Percentiles rank a stretch among this genome's conserved stretches.
phyloP scores from a whole-genome alignment of 1,140 invertebrate genomes.

The Bombus pascuorum region DNA sequence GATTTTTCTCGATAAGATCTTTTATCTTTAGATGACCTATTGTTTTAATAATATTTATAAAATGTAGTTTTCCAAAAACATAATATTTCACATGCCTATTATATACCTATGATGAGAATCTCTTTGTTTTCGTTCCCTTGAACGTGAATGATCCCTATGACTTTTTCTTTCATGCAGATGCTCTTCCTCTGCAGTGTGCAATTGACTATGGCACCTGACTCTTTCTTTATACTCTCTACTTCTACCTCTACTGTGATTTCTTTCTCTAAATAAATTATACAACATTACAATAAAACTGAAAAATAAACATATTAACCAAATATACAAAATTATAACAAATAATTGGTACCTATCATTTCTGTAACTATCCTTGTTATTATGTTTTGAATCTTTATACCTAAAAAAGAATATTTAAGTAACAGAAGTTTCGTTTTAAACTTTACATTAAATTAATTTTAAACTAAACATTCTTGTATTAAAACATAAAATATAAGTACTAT shows the following conservation, averaged over 20 bases:
- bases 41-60: not conserved
- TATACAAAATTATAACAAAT: not conserved
- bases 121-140: slow-evolving; percentile 24
- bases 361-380: not conserved
- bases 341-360: slow-evolving; percentile 43
- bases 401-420: not conserved
- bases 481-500: too few species aligned
- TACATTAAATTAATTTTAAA: too few species aligned
- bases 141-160: slow-evolving; percentile 36
- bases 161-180: not conserved
- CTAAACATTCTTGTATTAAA: too few species aligned
- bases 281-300: slow-evolving; percentile 13
- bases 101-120: slow-evolving; percentile 41
- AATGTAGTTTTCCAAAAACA: not conserved
- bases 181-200: not conserved
- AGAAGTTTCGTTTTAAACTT: not conserved
- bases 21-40: slow-evolving; percentile 15
- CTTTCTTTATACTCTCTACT: slow-evolving; percentile 15
- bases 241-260: slow-evolving; percentile 12
- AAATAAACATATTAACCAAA: not conserved
- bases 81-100: not conserved
- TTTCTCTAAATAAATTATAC: slow-evolving; percentile 17
- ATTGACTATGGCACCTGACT: not conserved
- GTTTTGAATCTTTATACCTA: slow-evolving; percentile 28
- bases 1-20: slow-evolving; percentile 21